Evolutionary conservation across 1,140 invertebrate genomes (phyloP).

Genomic region (Amphibalanus amphitrite): DNA sequence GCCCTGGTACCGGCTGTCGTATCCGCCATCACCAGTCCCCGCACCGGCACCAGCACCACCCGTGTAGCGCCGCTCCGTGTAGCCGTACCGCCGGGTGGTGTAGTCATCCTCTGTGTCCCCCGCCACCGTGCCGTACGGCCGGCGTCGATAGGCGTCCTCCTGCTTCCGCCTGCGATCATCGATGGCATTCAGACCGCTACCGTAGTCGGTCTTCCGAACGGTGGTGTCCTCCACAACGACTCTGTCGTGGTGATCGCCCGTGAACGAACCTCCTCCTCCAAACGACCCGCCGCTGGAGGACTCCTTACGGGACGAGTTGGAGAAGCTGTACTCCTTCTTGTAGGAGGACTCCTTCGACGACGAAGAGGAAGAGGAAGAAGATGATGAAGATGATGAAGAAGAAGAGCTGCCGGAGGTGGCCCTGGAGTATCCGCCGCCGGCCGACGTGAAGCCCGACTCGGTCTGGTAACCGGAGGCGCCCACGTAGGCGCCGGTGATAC

Average conservation of each 20-base stretch:
- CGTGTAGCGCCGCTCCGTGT: no score
- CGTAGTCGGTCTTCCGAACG: background rate
- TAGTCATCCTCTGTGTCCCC: background rate
- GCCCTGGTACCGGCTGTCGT: no score
- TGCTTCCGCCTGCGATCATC: background rate
- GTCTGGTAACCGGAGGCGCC: background rate
- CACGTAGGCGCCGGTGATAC: background rate
- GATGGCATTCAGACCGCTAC: background rate
- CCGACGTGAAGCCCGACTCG: background rate
- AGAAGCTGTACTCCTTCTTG: no score
- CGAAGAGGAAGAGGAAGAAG: conserved; percentile 7
- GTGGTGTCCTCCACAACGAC: background rate
- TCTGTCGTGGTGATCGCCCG: background rate
- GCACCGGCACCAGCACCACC: no score
- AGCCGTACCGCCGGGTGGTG: no score
- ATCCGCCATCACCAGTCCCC: no score
- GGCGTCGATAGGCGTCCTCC: background rate
- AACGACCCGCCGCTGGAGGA: background rate
- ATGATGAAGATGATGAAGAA: conserved; percentile 5
- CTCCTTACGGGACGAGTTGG: background rate
- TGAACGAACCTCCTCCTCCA: background rate
- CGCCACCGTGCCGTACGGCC: background rate
- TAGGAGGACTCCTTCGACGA: conserved; percentile 3
- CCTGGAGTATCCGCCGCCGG: no score
- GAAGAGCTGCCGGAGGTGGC: background rate